Evolutionary conservation across 2,113 vertebrate species (phyloP).

Genomic region (Calypte anna): DNA sequence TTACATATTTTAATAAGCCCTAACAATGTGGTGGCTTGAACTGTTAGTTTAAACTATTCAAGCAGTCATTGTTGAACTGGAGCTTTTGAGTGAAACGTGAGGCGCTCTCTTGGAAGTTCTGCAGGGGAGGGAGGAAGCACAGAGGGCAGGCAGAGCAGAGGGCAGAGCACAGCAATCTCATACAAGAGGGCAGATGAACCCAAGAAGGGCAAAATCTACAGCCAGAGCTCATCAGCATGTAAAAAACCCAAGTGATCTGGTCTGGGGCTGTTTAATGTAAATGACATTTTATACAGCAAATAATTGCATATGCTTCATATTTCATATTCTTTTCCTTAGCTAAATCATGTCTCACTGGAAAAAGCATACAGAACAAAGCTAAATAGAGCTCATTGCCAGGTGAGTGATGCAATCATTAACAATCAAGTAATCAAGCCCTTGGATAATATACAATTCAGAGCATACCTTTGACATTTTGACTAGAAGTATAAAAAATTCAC

Average conservation of each 20-base stretch:
- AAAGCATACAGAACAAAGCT: constrained; percentile 1
- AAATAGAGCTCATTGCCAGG: constrained; percentile 39
- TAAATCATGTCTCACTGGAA: not conserved
- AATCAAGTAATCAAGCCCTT: constrained; percentile 40
- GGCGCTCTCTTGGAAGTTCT: rapidly evolving
- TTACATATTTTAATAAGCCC: not conserved
- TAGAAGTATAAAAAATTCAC: constrained; percentile 4
- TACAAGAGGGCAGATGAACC: not conserved
- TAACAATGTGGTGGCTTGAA: not conserved
- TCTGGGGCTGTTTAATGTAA: not conserved
- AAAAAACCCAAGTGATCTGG: not conserved
- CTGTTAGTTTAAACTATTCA: not conserved
- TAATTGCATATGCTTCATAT: not conserved
- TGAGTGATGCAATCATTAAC: constrained; percentile 38
- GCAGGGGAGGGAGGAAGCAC: not conserved
- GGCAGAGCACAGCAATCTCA: not conserved
- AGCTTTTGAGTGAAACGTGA: not conserved
- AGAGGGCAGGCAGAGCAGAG: not conserved
- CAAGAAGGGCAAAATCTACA: not conserved
- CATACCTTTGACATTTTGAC: constrained; percentile 25
- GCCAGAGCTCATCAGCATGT: not conserved
- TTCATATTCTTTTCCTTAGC: not conserved
- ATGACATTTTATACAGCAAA: not conserved
- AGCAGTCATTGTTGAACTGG: not conserved
- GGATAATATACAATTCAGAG: constrained; percentile 34